These are phyloP conservation scores for Chamaetylas fuelleborni DNA, from an alignment of 2,113 vertebrate species.

Conservation along the genomic window DNA sequence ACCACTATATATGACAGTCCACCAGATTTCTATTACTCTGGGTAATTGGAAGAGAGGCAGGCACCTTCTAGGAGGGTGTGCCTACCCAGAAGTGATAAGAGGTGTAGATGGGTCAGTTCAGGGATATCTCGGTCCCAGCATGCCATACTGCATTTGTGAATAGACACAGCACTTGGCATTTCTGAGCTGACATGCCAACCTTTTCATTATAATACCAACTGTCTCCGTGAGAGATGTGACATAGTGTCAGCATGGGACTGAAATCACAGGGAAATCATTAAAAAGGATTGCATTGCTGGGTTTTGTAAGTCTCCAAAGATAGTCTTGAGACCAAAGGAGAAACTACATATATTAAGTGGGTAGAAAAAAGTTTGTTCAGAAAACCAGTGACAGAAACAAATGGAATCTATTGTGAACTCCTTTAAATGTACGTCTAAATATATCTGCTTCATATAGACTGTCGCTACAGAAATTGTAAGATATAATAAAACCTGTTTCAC, in stretches of 20 bases:
- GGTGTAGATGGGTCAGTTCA: background rate
- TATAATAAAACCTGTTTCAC: background rate
- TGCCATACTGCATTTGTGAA: background rate
- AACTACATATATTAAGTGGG: background rate
- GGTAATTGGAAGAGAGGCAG: background rate
- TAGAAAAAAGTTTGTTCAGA: background rate
- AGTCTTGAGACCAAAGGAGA: background rate
- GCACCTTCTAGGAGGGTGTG: background rate
- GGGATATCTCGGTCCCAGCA: background rate
- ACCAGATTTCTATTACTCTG: background rate
- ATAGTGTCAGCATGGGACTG: background rate
- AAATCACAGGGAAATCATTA: background rate
- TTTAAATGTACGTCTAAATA: background rate
- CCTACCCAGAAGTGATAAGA: background rate
- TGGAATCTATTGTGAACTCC: background rate
- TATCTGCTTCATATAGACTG: background rate
- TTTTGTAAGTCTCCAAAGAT: background rate
- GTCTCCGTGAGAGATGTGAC: background rate
- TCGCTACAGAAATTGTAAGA: background rate
- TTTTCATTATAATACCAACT: background rate
- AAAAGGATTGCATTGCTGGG: background rate
- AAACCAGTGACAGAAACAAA: background rate
- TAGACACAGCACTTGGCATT: background rate
- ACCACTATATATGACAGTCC: background rate
- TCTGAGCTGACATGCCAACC: background rate